These are phyloP conservation scores for Microctonus brassicae DNA, from an alignment of 2,888 invertebrate genomes.

Conservation along the genomic window DNA sequence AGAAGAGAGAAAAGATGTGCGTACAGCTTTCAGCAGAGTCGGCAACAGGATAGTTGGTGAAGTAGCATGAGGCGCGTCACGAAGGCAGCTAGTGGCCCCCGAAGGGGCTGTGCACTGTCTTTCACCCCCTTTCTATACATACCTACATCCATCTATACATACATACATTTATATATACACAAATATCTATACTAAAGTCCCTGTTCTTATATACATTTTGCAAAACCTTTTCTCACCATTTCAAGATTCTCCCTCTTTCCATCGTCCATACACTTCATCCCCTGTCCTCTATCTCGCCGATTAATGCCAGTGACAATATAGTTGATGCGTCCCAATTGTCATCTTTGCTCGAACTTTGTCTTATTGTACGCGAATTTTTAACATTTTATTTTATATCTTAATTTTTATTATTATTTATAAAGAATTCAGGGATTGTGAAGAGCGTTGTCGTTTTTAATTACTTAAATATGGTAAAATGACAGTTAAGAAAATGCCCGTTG, in stretches of 20 bases:
- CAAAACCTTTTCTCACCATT: constrained; percentile 11
- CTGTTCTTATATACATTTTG: constrained; percentile 14
- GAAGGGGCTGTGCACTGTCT: constrained; percentile 66
- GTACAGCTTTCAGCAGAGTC: constrained; percentile 64
- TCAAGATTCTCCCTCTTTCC: background rate
- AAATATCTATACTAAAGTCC: background rate
- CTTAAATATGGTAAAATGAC: constrained; percentile 57
- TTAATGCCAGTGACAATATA: constrained; percentile 51
- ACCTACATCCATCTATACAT: constrained; percentile 2
- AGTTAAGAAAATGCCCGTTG: constrained; percentile 52
- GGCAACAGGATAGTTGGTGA: constrained; percentile 63
- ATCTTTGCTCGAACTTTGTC: constrained; percentile 44
- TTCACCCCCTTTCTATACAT: constrained; percentile 50
- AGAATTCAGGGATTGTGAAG: background rate
- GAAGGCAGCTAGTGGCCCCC: constrained; percentile 66
- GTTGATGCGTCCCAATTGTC: constrained; percentile 48
- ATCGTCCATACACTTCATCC: background rate
- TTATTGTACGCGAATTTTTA: constrained; percentile 3
- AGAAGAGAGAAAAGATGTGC: constrained; percentile 47
- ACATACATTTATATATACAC: background rate
- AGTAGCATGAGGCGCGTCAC: constrained; percentile 61
- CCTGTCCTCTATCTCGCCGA: constrained; percentile 35
- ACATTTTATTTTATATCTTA: background rate
- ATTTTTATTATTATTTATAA: background rate
- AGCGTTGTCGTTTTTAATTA: constrained; percentile 53